Evolutionary conservation across 35 echinoderm and acorn worm species (phyloP), one percentile per base, ranked within the genome.

Genomic region (Lytechinus variegatus): DNA sequence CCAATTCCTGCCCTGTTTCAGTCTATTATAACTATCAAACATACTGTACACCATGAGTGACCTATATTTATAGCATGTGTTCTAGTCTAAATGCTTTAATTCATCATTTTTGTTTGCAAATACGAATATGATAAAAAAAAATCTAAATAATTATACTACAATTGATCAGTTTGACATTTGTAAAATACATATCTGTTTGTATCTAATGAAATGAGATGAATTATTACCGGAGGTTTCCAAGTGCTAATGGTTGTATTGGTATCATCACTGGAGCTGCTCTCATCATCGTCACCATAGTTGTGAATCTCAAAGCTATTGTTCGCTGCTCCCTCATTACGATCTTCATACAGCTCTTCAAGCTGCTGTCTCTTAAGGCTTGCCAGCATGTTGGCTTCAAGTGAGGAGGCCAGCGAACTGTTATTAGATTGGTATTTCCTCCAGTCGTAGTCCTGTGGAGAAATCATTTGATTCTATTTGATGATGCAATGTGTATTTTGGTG

Each of bases 241-340:
- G 98, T 99, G 92, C 98, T 98, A 87, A 96, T 96, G 29, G 97
- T 99, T 8, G 98, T 98, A 24, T 95, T 98, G 14, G 96, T 96
- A 93, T 99, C 98, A 58, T 96, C 97, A 92, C 98, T 98, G 13
- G 98, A 99, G 92, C 97, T 98, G 51, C 98, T 99, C 57, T 98
- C 87, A 95, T 99, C 97, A 96, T 98, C 98, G 89, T 99, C 98
- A 79, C 95, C 97, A 58, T 99, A 97, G 79, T 99, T 99, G 52
- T 99, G 97, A 51, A 99, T 92, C 33, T 99, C 98, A 91, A 96
- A 97, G 90, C 98, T 98, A 56, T 97, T 97, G 93, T 95, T 97
- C 28, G 95, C 96, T 33, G 79, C 55, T 14, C 86, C 54, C 87
- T 95, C 94, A 11, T 94, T 94, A 1, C 97, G 96, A 29, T 99